Evolutionary conservation across 2,797 vertebrate species (phyloP), one percentile per base, ranked within the genome.

Genomic region (Sebastes cheni): DNA sequence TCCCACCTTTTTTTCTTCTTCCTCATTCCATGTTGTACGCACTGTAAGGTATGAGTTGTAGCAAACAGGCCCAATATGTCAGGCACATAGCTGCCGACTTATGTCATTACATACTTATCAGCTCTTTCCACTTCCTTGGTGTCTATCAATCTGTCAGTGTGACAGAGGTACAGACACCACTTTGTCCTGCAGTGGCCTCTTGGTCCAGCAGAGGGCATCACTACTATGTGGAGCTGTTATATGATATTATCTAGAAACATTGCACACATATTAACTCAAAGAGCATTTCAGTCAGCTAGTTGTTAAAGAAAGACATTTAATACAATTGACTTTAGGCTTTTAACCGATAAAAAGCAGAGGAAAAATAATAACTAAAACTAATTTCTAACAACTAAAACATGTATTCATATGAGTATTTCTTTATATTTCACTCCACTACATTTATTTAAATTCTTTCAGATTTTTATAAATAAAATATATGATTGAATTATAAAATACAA

Each of bases 121-220:
- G 56, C 54, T 88, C 66, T 77, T 72, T 91, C 56, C 75, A 67
- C 75, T 87, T 91, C 74, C 72, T 75, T 9, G 8, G 20, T 70
- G 80, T 84, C 84, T 52, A 71, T 92, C 65, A 88, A 65, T 87
- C 68, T 88, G 88, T 88, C 87, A 75, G 14, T 61, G 68, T 60
- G 59, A 6, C 20, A 46, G 16, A 75, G 29, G 58, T 2, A 25
- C 2, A 67, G 79, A 73, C 71, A 42, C 36, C 62, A 46, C 78
- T 75, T 20, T 56, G 55, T 4, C 22, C 14, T 92, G 87, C 72
- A 86, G 72, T 77, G 58, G 6, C 42, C 20, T 1, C 1, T 16
- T 29, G 4, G 16, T 68, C 91, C 91, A 92, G 91, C 83, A 95
- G 95, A 95, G 93, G 95, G 94, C 91, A 61, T 81, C 84, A 86